Base-by-base conservation (phyloP, 2,797 vertebrate species). In the Spheniscus humboldti region DNA sequence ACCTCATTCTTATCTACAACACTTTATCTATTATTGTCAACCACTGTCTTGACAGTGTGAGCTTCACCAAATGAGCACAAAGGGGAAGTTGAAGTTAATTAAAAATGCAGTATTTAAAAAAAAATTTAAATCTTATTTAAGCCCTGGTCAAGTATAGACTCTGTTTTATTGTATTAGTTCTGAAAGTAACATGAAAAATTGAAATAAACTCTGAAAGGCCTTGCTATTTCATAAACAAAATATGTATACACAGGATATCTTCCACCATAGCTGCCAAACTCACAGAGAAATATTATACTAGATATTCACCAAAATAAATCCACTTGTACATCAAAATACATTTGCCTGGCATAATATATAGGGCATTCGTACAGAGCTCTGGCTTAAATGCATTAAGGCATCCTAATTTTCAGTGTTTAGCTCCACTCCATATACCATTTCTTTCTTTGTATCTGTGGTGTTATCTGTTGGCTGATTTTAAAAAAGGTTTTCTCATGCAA, bases 21-120 rank as follows among this genome's bases (percentile, higher is more conserved):
- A 88, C 60, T 92, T 92, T 91, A 96, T 94, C 92, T 93, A 31
- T 73, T 78, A 91, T 83, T 93, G 88, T 96, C 93, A 80, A 28
- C 75, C 35, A 93, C 84, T 94, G 77, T 53, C 90, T 41, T 31
- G 86, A 83, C 24, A 79, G 76, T 56, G 35, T 55, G 91, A 79
- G 87, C 43, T 91, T 69, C 75, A 78, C 60, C 57, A 96, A 97
- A 94, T 33, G 27, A 82, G 43, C 56, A 67, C 30, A 85, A 82
- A 86, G 87, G 71, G 30, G 52, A 93, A 95, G 28, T 63, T 5
- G 6, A 93, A 96, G 67, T 63, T 94, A 94, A 88, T 88, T 92
- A 95, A 88, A 93, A 90, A 95, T 81, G 27, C 11, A 82, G 31
- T 68, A 64, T 74, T 87, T 86, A 7, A 20, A 72, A 39, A 39